Conservation (phyloP, 2,113 vertebrate genomes). For the Myiozetetes cayanensis region DNA sequence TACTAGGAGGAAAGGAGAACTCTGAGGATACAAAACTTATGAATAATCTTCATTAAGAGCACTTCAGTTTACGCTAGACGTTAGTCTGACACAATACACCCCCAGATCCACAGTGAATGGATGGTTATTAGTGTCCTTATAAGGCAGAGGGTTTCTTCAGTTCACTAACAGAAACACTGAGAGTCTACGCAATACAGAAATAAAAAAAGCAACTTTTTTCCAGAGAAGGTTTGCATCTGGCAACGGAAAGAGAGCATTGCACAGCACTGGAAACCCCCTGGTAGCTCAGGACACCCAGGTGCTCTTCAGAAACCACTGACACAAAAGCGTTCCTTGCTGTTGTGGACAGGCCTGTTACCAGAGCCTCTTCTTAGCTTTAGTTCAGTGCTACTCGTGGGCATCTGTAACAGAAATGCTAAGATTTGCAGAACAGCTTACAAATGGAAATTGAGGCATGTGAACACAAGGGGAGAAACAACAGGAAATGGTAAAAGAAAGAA, state of each 20-base stretch:
- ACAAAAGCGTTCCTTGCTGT: accelerated
- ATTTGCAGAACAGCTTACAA: not conserved
- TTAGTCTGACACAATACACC: not conserved
- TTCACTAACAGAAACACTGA: not conserved
- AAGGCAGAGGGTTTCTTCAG: not conserved
- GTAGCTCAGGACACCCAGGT: not conserved
- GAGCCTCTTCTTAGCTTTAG: not conserved
- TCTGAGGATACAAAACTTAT: not conserved
- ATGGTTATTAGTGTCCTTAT: not conserved
- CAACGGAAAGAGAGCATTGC: not conserved
- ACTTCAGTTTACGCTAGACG: not conserved
- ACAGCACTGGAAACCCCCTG: not conserved
- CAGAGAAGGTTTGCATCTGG: not conserved
- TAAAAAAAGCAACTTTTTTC: not conserved
- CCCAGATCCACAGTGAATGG: not conserved
- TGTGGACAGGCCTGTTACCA: not conserved
- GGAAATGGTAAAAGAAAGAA: not conserved
- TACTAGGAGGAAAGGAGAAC: not conserved
- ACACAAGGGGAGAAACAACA: not conserved
- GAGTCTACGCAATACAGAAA: not conserved
- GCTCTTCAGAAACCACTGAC: not conserved
- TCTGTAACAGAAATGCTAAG: not conserved
- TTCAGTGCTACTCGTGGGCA: not conserved
- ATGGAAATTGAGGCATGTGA: not conserved
- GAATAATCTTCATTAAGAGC: not conserved